phyloP scores from a whole-genome alignment of 2,797 vertebrate genomes.

The Chromis chromis region DNA sequence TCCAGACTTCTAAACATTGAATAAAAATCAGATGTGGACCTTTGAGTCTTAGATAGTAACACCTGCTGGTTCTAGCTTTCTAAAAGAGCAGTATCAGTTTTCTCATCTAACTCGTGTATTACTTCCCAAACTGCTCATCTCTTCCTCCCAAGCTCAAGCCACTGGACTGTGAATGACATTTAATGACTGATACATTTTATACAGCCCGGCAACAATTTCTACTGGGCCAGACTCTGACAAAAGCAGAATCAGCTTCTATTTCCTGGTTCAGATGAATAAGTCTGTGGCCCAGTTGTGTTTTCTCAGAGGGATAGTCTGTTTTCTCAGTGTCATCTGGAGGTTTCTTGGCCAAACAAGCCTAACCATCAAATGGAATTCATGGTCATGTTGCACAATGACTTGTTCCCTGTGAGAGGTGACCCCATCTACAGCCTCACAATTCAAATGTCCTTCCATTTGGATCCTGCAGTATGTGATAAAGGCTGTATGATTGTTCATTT shows the following conservation, averaged over 20 bases:
- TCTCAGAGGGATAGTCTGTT: constrained; percentile 16
- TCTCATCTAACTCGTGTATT: background rate
- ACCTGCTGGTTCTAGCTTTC: too few relatives aligned
- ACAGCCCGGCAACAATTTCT: background rate
- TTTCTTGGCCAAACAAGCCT: constrained; percentile 21
- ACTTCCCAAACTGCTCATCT: background rate
- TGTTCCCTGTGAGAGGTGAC: constrained; percentile 8
- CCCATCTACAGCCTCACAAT: constrained; percentile 1
- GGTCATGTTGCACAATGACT: constrained; percentile 17
- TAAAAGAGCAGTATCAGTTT: background rate
- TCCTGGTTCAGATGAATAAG: constrained; percentile 13
- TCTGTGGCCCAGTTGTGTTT: constrained; percentile 25
- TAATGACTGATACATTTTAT: background rate
- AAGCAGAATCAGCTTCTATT: background rate
- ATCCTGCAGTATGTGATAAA: constrained; percentile 3
- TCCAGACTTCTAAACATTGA: too few relatives aligned
- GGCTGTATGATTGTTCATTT: constrained; percentile 21
- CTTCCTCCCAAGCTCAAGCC: background rate
- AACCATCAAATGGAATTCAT: constrained; percentile 34
- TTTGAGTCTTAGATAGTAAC: too few relatives aligned
- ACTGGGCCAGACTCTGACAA: background rate
- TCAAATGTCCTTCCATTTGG: constrained; percentile 16
- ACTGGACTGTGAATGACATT: background rate
- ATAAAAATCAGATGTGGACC: too few relatives aligned
- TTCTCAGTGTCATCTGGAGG: background rate